phyloP scores from a whole-genome alignment of 2,888 invertebrate genomes.

The Cryptophagus acutangulus region DNA sequence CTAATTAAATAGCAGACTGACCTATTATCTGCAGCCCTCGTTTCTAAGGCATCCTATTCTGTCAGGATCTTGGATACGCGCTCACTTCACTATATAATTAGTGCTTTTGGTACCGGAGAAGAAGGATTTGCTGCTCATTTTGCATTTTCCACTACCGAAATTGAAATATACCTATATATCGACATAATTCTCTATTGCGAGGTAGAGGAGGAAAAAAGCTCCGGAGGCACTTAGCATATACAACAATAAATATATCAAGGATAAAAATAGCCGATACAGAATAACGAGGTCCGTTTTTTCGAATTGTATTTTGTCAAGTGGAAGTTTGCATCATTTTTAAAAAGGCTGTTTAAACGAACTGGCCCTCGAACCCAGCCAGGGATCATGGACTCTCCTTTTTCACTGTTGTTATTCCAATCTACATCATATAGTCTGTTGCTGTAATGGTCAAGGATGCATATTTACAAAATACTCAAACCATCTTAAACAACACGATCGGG shows the following conservation, averaged over 20 bases:
- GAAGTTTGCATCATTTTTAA: constrained; percentile 45
- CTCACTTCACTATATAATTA: constrained; percentile 38
- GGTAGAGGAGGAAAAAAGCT: no score
- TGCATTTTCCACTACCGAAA: no score
- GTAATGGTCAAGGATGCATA: constrained; percentile 40
- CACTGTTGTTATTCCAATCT: constrained; percentile 42
- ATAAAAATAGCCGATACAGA: constrained; percentile 43
- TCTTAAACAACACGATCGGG: no score
- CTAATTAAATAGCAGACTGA: constrained; percentile 48
- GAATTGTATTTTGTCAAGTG: constrained; percentile 43
- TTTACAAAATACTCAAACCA: constrained; percentile 27
- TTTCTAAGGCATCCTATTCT: constrained; percentile 43
- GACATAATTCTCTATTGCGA: no score
- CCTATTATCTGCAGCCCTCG: constrained; percentile 44
- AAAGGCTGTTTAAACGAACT: constrained; percentile 43
- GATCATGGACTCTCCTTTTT: constrained; percentile 8
- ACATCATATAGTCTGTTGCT: constrained; percentile 40
- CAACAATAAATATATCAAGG: no score
- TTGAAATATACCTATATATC: no score
- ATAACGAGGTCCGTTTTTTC: constrained; percentile 46
- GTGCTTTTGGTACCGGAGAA: no score
- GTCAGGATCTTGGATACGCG: constrained; percentile 35
- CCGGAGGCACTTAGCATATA: no score
- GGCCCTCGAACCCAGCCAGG: constrained; percentile 37
- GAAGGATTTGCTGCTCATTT: constrained; percentile 36